phyloP scores from a whole-genome alignment of 2,797 vertebrate genomes.

The Furcifer pardalis region DNA sequence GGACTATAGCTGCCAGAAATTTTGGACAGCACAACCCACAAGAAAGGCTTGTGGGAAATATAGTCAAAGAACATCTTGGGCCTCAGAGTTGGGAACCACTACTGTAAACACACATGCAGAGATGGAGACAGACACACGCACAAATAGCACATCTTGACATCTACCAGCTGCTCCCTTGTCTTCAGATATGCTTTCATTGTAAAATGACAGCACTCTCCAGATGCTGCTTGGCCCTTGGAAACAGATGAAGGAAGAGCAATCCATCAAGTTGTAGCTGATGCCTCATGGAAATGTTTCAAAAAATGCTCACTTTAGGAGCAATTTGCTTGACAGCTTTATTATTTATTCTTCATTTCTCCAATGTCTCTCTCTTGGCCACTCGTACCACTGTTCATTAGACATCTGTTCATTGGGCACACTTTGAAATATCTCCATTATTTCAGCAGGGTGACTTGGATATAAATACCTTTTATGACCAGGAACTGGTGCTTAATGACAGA shows the following conservation, averaged over 20 bases:
- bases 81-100: too few species aligned
- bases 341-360: slow-evolving; percentile 6
- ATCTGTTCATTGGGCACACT: slow-evolving; percentile 20
- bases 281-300: slow-evolving; percentile 33
- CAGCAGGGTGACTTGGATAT: slow-evolving; percentile 18
- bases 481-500: background rate
- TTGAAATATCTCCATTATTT: slow-evolving; percentile 16
- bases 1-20: too few species aligned
- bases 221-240: slow-evolving; percentile 18
- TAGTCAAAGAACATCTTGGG: too few species aligned
- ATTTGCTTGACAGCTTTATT: slow-evolving; percentile 34
- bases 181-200: slow-evolving; percentile 1
- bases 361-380: background rate
- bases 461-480: slow-evolving; percentile 16
- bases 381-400: slow-evolving; percentile 36
- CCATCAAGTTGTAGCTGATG: slow-evolving; percentile 28
- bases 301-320: background rate
- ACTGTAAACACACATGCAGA: background rate
- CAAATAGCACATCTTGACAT: background rate
- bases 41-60: too few species aligned
- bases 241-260: slow-evolving; percentile 12
- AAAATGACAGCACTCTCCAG: background rate
- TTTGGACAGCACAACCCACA: too few species aligned
- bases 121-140: too few species aligned
- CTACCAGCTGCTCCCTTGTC: background rate